These are phyloP conservation scores for Nothoprocta pentlandii DNA, from an alignment of 2,113 vertebrate genomes.

Conservation along the genomic window DNA sequence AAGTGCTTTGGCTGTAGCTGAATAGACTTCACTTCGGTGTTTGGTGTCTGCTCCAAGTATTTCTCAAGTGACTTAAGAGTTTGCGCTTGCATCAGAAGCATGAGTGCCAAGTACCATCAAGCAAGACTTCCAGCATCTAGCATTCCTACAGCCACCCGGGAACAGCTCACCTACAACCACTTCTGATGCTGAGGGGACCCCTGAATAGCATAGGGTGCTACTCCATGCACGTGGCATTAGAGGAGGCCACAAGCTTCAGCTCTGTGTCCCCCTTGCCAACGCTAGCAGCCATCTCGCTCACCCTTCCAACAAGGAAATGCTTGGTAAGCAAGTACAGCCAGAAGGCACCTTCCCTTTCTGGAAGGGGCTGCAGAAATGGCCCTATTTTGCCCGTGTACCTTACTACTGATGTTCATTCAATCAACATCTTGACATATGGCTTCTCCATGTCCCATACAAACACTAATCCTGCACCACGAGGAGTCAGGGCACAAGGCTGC, in stretches of 20 bases:
- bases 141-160: fast-evolving
- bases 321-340: not conserved
- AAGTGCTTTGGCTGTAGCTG: not conserved
- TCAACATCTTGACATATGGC: fast-evolving
- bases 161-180: not conserved
- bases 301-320: not conserved
- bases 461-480: not conserved
- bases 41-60: not conserved
- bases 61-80: not conserved
- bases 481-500: not conserved
- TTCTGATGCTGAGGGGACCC: fast-evolving
- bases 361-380: not conserved
- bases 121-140: not conserved
- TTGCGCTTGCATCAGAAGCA: not conserved
- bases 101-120: not conserved
- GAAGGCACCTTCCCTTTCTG: not conserved
- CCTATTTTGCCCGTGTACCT: not conserved
- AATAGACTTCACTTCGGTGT: not conserved
- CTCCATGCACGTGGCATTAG: not conserved
- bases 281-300: not conserved
- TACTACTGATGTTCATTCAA: not conserved
- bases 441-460: not conserved
- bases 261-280: not conserved
- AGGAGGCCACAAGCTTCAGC: not conserved
- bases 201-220: not conserved